Percentiles rank a stretch among this genome's conserved stretches.
phyloP scores from a whole-genome alignment of 37 sponge, comb jelly and placozoan genomes.

The Spongilla lacustris region DNA sequence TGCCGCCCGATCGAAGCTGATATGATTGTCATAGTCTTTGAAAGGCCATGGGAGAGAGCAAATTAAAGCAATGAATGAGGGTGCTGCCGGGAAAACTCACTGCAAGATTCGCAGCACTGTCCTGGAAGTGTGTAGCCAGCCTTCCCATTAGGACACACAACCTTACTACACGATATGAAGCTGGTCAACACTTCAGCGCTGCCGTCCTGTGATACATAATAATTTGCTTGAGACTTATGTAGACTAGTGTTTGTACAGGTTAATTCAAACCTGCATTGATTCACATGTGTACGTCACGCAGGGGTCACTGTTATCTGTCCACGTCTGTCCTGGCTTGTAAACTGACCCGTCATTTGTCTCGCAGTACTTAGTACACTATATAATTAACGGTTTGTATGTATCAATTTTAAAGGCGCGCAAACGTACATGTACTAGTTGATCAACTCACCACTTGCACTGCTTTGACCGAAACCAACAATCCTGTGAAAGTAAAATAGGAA shows the following conservation, averaged over 20 bases:
- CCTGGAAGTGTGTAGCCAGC: slow-evolving; percentile 60
- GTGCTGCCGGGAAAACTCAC: slow-evolving; percentile 33
- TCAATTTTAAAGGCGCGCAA: too few species aligned
- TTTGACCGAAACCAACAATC: too few species aligned
- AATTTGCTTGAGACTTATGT: too few species aligned
- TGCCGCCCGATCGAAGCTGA: not conserved
- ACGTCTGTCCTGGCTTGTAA: not conserved
- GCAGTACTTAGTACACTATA: not conserved
- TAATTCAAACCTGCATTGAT: not conserved
- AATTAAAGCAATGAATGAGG: too few species aligned
- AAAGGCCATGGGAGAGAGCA: not conserved
- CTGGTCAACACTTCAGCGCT: not conserved
- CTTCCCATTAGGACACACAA: slow-evolving; percentile 52
- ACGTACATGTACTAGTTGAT: too few species aligned
- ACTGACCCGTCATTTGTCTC: not conserved
- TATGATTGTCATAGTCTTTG: not conserved
- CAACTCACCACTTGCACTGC: too few species aligned
- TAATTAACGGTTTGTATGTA: too few species aligned
- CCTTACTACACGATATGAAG: not conserved
- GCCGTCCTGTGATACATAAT: not conserved
- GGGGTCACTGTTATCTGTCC: not conserved
- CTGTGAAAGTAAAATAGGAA: too few species aligned
- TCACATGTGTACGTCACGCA: not conserved
- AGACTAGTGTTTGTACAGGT: too few species aligned
- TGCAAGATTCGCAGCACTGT: slow-evolving; percentile 50